Base-by-base conservation (phyloP, 2,797 vertebrate species). In the Platalea minor region DNA sequence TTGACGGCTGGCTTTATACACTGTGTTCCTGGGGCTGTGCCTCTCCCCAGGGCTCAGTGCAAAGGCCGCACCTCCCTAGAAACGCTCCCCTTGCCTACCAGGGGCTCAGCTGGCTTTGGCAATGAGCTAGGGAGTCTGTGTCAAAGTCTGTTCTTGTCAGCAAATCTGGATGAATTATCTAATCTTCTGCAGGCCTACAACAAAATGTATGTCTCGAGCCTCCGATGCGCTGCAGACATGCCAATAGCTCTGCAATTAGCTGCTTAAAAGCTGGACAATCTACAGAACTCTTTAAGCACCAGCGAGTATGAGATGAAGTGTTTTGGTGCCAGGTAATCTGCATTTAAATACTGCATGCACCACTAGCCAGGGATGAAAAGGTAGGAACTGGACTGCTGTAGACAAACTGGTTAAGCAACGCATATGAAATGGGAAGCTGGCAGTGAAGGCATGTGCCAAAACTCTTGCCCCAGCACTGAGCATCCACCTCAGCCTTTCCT, bases 1-100 rank as follows among this genome's bases (percentile, higher is more conserved):
- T 59, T 17, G 2, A 21, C 0, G 4, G 5, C 54, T 54, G 56
- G 29, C n/a, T 74, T 83, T 37, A 59, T 7, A 11, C 2, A 0
- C 12, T 3, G 11, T 57, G 56, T 48, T 63, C 48, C 61, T 6
- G 9, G 33, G 24, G 6, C 51, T 74, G 23, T 57, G 21, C 39
- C 39, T 57, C 64, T 74, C 67, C 20, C n/a, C 56, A 24, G 8
- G 63, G 28, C 59, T 41, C 64, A 25, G 46, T 13, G 15, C n/a
- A 54, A n/a, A n/a, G 65, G 31, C 65, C 61, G 31, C 23, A 2
- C 33, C 73, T 74, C 75, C 46, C 46, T 76, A 25, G 51, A 67
- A 51, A 48, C 1, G 2, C 51, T 76, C 31, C 67, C 67, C 24
- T 33, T 60, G 45, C 60, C 73, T 51, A 19, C 37, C 21, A n/a